phyloP scores from a whole-genome alignment of 1,140 invertebrate species.

The Marisa cornuarietis region DNA sequence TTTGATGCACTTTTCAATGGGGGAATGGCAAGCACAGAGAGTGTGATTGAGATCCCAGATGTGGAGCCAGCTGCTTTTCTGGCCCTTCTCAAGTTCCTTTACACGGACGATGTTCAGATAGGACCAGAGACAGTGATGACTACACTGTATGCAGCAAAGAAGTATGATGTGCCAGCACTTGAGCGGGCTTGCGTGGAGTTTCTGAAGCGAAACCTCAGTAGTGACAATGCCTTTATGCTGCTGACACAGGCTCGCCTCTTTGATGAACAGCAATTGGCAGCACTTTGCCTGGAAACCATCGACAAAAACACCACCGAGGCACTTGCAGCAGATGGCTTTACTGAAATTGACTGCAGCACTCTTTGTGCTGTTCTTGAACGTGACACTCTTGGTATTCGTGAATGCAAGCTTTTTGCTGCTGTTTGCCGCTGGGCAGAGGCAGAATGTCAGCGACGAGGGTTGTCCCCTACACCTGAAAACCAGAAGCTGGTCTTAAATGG shows the following conservation, averaged over 20 bases:
- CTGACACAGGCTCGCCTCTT: conserved; percentile 82
- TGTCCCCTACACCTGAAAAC: conserved; percentile 78
- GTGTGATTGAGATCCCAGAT: conserved; percentile 83
- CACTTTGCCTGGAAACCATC: conserved; percentile 84
- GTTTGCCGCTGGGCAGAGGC: conserved; percentile 80
- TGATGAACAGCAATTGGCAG: conserved; percentile 82
- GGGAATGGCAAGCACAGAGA: conserved; percentile 73
- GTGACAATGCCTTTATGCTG: conserved; percentile 87
- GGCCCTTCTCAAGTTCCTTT: conserved; percentile 74
- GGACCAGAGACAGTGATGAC: conserved; percentile 89
- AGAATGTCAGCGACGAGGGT: conserved; percentile 77
- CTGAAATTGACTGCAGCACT: conserved; percentile 86
- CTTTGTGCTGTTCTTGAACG: conserved; percentile 82
- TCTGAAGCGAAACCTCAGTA: conserved; percentile 80
- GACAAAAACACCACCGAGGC: conserved; percentile 87
- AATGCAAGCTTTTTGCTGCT: conserved; percentile 83
- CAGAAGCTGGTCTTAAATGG: conserved; percentile 74
- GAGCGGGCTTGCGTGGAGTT: conserved; percentile 88
- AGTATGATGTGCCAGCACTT: conserved; percentile 84
- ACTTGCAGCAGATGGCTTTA: conserved; percentile 84
- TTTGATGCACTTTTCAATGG: conserved; percentile 92
- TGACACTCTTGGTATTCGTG: conserved; percentile 83
- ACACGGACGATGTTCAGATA: conserved; percentile 87
- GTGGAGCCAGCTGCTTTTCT: conserved; percentile 81
- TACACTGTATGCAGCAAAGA: conserved; percentile 86